phyloP scores from a whole-genome alignment of 2,113 vertebrate species.

The Meriones unguiculatus region DNA sequence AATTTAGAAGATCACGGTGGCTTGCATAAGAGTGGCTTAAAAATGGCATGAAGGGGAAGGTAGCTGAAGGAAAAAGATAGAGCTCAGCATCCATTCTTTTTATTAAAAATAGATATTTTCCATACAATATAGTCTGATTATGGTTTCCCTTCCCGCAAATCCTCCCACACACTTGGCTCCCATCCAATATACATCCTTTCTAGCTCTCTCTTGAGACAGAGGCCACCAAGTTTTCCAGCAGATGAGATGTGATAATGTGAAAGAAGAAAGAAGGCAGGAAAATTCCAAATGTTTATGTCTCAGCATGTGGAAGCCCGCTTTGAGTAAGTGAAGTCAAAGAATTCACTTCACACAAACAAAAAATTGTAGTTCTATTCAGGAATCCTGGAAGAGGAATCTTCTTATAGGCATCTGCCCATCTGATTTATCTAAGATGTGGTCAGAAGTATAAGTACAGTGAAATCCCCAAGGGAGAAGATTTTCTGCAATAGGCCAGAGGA shows the following conservation, averaged over 20 bases:
- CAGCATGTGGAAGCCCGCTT: neutral
- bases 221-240: neutral
- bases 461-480: neutral
- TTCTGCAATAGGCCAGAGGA: neutral
- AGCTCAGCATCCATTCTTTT: neutral
- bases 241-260: neutral
- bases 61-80: neutral
- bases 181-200: neutral
- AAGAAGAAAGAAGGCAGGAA: neutral
- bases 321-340: neutral
- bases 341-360: neutral
- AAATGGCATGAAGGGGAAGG: neutral
- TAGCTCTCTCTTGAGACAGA: neutral
- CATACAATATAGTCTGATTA: neutral
- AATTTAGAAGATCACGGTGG: neutral
- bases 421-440: neutral
- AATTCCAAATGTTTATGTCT: neutral
- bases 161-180: neutral
- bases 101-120: neutral
- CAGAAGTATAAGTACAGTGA: neutral
- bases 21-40: neutral
- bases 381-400: neutral
- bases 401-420: neutral
- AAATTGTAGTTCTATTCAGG: neutral
- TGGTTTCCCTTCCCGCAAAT: neutral